A percentile compares a stretch with the other conserved stretches of the same genome.
These are phyloP conservation scores for Chrysopilus asiliformis DNA, from an alignment of 2,888 invertebrate species.

Conservation along the genomic window DNA sequence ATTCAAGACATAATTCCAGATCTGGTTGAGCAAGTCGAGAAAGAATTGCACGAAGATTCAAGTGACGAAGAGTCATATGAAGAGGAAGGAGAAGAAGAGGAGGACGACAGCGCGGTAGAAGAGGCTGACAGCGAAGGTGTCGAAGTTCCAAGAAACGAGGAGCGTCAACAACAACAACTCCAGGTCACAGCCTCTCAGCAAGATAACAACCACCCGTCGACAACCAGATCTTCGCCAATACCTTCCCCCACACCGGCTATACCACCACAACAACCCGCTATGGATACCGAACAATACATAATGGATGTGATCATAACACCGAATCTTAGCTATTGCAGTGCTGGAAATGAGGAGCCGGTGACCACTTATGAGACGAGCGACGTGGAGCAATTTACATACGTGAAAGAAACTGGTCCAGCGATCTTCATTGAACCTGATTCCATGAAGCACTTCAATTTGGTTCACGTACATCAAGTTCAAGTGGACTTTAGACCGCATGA, in stretches of 20 bases:
- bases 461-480: background rate
- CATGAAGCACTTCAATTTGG: background rate
- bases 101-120: background rate
- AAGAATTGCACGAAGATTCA: slow-evolving; percentile 26
- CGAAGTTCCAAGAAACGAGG: background rate
- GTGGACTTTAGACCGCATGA: background rate
- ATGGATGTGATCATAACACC: slow-evolving; percentile 31
- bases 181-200: background rate
- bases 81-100: slow-evolving; percentile 1
- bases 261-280: slow-evolving; percentile 4
- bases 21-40: slow-evolving; percentile 33
- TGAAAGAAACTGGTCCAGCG: slow-evolving; percentile 21
- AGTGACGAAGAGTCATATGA: background rate
- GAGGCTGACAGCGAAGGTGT: background rate
- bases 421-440: too few relatives aligned
- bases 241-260: too few relatives aligned
- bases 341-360: slow-evolving; percentile 22
- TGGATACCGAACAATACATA: slow-evolving; percentile 14
- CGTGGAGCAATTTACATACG: slow-evolving; percentile 23
- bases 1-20: slow-evolving; percentile 36
- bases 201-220: background rate
- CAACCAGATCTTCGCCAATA: too few relatives aligned
- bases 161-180: too few relatives aligned
- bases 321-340: slow-evolving; percentile 23
- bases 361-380: slow-evolving; percentile 22